Conservation (phyloP, 1,140 invertebrate genomes). For the Palaemon carinicauda region DNA sequence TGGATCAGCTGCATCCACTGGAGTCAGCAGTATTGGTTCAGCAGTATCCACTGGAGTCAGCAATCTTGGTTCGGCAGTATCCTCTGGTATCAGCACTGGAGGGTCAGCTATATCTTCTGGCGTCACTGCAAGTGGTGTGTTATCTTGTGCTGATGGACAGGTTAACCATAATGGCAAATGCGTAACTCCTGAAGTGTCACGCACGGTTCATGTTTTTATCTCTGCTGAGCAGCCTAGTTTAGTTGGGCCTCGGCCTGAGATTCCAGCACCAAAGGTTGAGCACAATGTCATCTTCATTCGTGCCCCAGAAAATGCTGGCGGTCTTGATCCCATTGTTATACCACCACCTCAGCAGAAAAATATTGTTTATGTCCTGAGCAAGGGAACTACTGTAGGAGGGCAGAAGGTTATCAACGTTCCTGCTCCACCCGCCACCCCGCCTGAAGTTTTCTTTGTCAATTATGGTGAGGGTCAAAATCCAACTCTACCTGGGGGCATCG, state of each 20-base stretch:
- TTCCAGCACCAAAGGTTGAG: conserved; percentile 46
- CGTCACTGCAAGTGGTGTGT: too few species aligned
- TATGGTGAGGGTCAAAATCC: conserved; percentile 52
- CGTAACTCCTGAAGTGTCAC: conserved; percentile 39
- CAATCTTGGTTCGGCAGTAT: background rate
- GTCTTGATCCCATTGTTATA: conserved; percentile 47
- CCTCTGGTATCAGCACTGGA: too few species aligned
- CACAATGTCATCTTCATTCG: conserved; percentile 53
- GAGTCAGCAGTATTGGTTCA: background rate
- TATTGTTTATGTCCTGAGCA: conserved; percentile 55
- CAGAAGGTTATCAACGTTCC: conserved; percentile 53
- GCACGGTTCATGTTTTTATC: conserved; percentile 43
- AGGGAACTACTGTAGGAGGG: conserved; percentile 17
- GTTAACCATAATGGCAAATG: conserved; percentile 45
- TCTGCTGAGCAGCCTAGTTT: conserved; percentile 13
- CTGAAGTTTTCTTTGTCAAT: conserved; percentile 52
- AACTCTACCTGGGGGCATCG: conserved; percentile 36
- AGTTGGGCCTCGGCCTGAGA: conserved; percentile 22
- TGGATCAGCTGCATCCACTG: too few species aligned
- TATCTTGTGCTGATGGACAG: conserved; percentile 33
- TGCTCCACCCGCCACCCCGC: conserved; percentile 6
- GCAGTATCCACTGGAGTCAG: background rate
- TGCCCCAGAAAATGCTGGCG: conserved; percentile 31
- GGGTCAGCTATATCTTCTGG: too few species aligned
- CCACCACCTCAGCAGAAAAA: conserved; percentile 56